Evolutionary conservation across 2,888 invertebrate genomes (phyloP).

Genomic region (Tetanocera ferruginea): DNA sequence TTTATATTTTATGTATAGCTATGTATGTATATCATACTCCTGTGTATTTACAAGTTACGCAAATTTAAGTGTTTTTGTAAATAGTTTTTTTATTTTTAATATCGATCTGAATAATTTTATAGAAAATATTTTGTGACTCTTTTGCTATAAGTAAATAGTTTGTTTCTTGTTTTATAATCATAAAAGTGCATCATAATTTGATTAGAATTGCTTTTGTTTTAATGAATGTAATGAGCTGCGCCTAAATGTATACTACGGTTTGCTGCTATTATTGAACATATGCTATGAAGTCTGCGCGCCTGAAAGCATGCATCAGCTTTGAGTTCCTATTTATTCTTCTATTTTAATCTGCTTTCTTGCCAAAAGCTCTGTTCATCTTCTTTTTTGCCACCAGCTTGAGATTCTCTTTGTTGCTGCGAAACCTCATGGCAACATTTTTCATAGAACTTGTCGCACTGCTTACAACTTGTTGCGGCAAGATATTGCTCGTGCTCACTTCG

Average conservation of each 20-base stretch:
- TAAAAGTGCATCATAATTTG: slow-evolving; percentile 48
- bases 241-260: no score
- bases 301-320: no score
- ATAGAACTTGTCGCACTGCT: slow-evolving; percentile 58
- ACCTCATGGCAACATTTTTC: slow-evolving; percentile 61
- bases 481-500: slow-evolving; percentile 27
- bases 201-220: slow-evolving; percentile 40
- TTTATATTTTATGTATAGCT: neutral
- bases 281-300: no score
- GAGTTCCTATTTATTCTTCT: neutral
- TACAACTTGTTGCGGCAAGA: slow-evolving; percentile 60
- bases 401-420: slow-evolving; percentile 64
- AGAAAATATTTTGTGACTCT: slow-evolving; percentile 12
- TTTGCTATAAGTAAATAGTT: neutral
- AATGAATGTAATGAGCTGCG: neutral
- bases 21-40: neutral
- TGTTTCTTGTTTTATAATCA: slow-evolving; percentile 27
- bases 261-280: no score
- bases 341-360: slow-evolving; percentile 49
- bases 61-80: neutral
- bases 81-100: slow-evolving; percentile 17
- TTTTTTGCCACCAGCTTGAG: slow-evolving; percentile 55
- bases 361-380: slow-evolving; percentile 55
- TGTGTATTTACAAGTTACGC: neutral
- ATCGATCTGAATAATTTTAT: neutral